These are phyloP conservation scores for Microcebus griseorufus DNA, from an alignment of 2,113 vertebrate genomes.

Conservation along the genomic window DNA sequence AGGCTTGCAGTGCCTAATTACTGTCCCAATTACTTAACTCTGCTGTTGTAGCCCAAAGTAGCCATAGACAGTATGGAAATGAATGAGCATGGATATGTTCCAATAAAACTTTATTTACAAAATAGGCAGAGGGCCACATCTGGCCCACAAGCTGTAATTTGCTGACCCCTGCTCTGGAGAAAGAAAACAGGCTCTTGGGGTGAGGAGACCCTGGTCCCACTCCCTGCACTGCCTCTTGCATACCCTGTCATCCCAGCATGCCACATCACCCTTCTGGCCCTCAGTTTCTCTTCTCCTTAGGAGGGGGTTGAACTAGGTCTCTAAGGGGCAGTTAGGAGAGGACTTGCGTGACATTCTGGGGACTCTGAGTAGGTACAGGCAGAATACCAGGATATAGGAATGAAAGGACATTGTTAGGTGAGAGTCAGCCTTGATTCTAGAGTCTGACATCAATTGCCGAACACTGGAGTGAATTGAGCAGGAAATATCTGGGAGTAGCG, in stretches of 20 bases:
- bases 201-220: not conserved
- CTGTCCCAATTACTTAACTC: not conserved
- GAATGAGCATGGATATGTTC: not conserved
- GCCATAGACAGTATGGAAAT: not conserved
- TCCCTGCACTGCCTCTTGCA: not conserved
- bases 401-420: not conserved
- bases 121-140: not conserved
- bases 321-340: not conserved
- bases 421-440: not conserved
- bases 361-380: not conserved
- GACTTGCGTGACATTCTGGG: not conserved
- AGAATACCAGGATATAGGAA: not conserved
- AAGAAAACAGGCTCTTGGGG: not conserved
- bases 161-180: not conserved
- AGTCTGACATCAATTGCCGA: not conserved
- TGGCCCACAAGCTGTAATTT: not conserved
- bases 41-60: not conserved
- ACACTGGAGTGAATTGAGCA: not conserved
- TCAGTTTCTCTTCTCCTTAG: not conserved
- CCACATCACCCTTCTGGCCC: not conserved
- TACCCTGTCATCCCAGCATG: not conserved
- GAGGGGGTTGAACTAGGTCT: not conserved
- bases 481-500: not conserved
- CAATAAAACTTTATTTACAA: slow-evolving; percentile 22
- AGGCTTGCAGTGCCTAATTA: not conserved